phyloP scores from a whole-genome alignment of 2,888 invertebrate genomes.

The Xylota segnis region DNA sequence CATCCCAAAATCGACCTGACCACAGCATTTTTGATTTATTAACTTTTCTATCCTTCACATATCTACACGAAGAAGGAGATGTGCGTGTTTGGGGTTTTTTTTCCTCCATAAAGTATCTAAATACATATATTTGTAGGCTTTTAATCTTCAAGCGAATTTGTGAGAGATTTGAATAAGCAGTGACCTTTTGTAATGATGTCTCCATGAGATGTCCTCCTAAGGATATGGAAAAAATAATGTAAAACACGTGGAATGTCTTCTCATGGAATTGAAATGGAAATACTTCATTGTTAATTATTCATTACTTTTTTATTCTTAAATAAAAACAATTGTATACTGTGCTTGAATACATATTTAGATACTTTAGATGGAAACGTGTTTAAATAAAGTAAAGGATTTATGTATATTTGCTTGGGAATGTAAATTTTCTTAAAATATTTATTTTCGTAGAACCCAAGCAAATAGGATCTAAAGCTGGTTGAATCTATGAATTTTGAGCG shows the following conservation, averaged over 20 bases:
- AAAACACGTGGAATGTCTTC: neutral
- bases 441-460: neutral
- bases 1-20: constrained; percentile 67
- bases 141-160: constrained; percentile 1
- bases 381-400: constrained; percentile 5
- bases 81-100: neutral
- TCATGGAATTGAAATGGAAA: neutral
- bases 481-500: neutral
- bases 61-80: neutral
- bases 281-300: constrained; percentile 16
- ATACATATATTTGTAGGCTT: neutral
- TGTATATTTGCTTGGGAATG: neutral
- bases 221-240: neutral
- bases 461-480: neutral
- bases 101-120: neutral
- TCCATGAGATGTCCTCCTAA: neutral
- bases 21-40: constrained; percentile 72
- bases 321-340: neutral
- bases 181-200: constrained; percentile 13
- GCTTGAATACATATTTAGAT: neutral
- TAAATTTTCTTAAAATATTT: constrained; percentile 11
- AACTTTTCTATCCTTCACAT: constrained; percentile 22
- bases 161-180: constrained; percentile 10
- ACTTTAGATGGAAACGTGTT: constrained; percentile 4
- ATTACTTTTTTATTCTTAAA: neutral